Percentiles rank a stretch among this genome's conserved stretches.
Evolutionary conservation across 1,140 invertebrate genomes (phyloP).

Genomic region (Drosophila ohnishii): DNA sequence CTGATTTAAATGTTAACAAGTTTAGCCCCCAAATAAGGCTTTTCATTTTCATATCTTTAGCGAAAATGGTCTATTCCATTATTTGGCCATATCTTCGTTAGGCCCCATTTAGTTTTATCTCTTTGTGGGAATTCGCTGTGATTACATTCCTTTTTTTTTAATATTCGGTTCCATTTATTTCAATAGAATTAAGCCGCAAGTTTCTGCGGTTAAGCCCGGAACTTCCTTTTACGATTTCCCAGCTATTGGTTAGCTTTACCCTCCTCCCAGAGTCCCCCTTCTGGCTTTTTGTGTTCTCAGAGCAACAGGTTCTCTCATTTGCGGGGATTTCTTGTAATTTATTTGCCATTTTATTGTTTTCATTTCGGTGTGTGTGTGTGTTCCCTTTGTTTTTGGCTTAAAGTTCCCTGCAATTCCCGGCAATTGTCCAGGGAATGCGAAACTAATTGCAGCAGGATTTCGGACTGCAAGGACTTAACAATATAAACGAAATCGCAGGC

Average conservation of each 20-base stretch:
- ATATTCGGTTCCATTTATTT: slow-evolving; percentile 41
- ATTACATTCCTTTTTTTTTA: slow-evolving; percentile 20
- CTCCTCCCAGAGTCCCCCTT: slow-evolving; percentile 1
- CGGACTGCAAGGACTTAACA: slow-evolving; percentile 3
- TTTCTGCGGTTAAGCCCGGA: slow-evolving; percentile 38
- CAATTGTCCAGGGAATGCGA: slow-evolving; percentile 31
- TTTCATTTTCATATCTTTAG: not conserved
- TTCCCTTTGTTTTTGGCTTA: slow-evolving; percentile 28
- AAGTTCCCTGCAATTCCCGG: slow-evolving; percentile 8
- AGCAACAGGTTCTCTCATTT: slow-evolving; percentile 47
- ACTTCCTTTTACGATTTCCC: slow-evolving; percentile 45
- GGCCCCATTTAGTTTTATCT: slow-evolving; percentile 35
- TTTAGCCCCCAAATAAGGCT: too few species aligned
- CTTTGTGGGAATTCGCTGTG: not conserved
- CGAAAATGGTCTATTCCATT: slow-evolving; percentile 4
- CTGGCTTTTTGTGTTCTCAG: slow-evolving; percentile 21
- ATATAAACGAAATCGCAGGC: slow-evolving; percentile 30
- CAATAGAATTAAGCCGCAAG: slow-evolving; percentile 49
- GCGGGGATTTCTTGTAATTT: slow-evolving; percentile 42
- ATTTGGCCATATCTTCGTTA: not conserved
- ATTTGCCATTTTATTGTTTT: slow-evolving; percentile 39
- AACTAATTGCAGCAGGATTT: slow-evolving; percentile 30
- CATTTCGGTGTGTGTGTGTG: slow-evolving; percentile 1
- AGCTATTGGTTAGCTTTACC: slow-evolving; percentile 34
- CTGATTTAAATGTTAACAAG: too few species aligned